These are phyloP conservation scores for Poeciliopsis infans DNA, from an alignment of 2,797 vertebrate genomes.

Conservation along the genomic window DNA sequence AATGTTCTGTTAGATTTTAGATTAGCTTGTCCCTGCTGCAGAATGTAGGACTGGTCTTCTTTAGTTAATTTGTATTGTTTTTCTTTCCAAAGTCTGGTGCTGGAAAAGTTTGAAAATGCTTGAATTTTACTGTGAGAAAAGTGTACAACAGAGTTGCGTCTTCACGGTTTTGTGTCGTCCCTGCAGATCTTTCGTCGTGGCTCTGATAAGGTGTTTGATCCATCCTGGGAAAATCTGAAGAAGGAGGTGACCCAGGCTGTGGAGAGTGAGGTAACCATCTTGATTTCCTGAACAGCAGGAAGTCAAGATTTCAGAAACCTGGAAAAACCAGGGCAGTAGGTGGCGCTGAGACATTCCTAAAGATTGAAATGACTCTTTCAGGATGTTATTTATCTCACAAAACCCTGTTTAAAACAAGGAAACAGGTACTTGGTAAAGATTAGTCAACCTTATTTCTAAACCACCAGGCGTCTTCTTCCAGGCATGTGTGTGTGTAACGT, in stretches of 20 bases:
- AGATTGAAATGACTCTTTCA: neutral
- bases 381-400: neutral
- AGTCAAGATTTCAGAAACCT: neutral
- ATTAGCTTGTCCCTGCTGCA: too few relatives aligned
- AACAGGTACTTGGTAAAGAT: neutral
- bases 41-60: too few relatives aligned
- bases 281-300: neutral
- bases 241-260: slow-evolving; percentile 92
- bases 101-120: too few relatives aligned
- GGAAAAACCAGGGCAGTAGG: neutral
- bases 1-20: too few relatives aligned
- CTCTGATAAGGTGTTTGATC: slow-evolving; percentile 80
- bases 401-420: neutral
- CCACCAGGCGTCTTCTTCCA: neutral
- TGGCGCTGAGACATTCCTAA: neutral
- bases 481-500: too few relatives aligned
- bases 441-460: neutral
- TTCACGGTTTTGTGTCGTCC: slow-evolving; percentile 64
- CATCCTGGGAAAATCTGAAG: slow-evolving; percentile 89
- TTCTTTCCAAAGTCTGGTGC: too few relatives aligned
- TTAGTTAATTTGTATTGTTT: too few relatives aligned
- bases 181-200: slow-evolving; percentile 90
- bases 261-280: slow-evolving; percentile 85
- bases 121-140: too few relatives aligned
- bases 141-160: neutral